Percentiles rank a stretch among this genome's conserved stretches.
Evolutionary conservation across 2,797 vertebrate genomes (phyloP).

Genomic region (Iguana delicatissima): DNA sequence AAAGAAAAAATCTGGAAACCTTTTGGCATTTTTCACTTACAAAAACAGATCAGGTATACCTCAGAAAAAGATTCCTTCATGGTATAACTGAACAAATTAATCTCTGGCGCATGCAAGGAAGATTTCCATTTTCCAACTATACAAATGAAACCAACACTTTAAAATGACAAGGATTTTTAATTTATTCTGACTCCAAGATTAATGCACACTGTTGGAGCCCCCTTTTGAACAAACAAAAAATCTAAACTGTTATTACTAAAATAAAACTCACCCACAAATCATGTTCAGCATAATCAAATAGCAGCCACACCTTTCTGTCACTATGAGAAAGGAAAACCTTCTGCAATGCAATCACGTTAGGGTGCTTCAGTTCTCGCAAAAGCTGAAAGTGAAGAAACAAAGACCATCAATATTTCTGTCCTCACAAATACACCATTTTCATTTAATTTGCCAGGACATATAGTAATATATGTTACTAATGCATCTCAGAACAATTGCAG

Average conservation of each 20-base stretch:
- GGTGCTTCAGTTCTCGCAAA: slow-evolving; percentile 96
- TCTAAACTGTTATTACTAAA: neutral
- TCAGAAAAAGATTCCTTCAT: neutral
- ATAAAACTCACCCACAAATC: slow-evolving; percentile 93
- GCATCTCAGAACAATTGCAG: neutral
- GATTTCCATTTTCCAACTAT: neutral
- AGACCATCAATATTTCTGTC: slow-evolving; percentile 43
- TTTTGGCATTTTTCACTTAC: neutral
- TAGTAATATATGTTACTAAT: no score
- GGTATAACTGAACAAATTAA: neutral
- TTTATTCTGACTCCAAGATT: neutral
- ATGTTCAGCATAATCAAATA: slow-evolving; percentile 97
- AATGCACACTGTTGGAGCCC: neutral
- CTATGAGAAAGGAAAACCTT: slow-evolving; percentile 99
- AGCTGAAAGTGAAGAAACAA: slow-evolving; percentile 85
- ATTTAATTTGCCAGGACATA: no score
- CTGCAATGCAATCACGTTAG: slow-evolving; percentile 97
- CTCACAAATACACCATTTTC: neutral
- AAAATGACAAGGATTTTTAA: neutral
- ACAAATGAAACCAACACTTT: neutral
- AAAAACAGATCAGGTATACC: neutral
- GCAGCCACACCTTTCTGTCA: slow-evolving; percentile 97
- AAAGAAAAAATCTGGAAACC: neutral
- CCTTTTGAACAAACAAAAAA: neutral
- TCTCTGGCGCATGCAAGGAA: neutral